Conservation (phyloP, 1,140 invertebrate genomes). For the Drosophila punjabiensis region DNA sequence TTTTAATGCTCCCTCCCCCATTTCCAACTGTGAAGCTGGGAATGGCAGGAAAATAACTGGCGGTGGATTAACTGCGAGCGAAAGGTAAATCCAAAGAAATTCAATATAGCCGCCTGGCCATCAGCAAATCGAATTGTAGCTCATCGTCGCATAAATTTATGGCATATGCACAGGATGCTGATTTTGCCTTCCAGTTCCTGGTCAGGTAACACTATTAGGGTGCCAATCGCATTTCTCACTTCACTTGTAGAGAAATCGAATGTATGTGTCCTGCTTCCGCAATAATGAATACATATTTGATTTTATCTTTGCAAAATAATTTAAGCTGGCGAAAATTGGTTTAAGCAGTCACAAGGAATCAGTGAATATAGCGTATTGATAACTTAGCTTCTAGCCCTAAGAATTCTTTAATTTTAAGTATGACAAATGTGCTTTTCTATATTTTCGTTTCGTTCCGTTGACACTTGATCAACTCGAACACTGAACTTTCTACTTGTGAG, state of each 20-base stretch:
- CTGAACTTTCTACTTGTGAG: not conserved
- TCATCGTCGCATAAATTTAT: slow-evolving; percentile 75
- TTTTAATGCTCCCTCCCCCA: not conserved
- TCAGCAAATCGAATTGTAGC: slow-evolving; percentile 73
- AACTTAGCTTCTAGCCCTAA: not conserved
- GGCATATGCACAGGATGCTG: slow-evolving; percentile 58
- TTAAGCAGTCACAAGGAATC: not conserved
- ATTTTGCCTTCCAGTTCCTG: slow-evolving; percentile 12
- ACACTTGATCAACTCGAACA: not conserved
- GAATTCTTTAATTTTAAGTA: not conserved
- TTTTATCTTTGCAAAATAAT: not conserved
- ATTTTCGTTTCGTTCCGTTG: not conserved
- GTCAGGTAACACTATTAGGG: slow-evolving; percentile 71
- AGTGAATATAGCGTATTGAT: not conserved
- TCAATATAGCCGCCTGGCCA: slow-evolving; percentile 61
- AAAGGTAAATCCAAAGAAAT: slow-evolving; percentile 63
- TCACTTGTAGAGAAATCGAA: slow-evolving; percentile 21
- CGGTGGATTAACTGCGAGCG: not conserved
- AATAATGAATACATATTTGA: not conserved
- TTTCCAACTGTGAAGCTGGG: slow-evolving; percentile 6
- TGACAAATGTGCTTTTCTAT: slow-evolving; percentile 2
- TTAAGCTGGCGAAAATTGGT: not conserved
- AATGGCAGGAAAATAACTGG: slow-evolving; percentile 20
- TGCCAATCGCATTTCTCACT: slow-evolving; percentile 61
- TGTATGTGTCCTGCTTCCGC: not conserved